Conservation (phyloP, 2,888 invertebrate genomes). For the Gerris lacustris region DNA sequence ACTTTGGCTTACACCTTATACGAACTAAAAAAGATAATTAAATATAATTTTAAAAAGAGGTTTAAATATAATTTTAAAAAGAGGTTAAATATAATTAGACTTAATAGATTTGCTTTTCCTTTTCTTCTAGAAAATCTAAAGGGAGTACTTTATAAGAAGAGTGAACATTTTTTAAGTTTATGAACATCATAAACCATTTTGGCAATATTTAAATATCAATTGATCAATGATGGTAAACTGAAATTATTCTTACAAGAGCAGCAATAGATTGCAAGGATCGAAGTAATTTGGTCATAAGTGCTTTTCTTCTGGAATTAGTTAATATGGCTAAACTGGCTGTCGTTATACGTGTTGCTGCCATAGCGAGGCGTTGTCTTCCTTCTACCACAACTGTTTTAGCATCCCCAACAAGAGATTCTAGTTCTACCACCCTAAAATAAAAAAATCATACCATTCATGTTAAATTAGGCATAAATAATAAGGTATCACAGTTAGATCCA, state of each 20-base stretch:
- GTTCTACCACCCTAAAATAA: conserved; percentile 48
- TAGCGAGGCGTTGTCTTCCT: conserved; percentile 57
- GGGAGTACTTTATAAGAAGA: too few relatives aligned
- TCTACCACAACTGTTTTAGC: conserved; percentile 58
- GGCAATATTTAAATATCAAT: too few relatives aligned
- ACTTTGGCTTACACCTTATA: too few relatives aligned
- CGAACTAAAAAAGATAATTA: too few relatives aligned
- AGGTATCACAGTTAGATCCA: not conserved
- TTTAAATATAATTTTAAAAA: too few relatives aligned
- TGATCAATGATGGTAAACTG: too few relatives aligned
- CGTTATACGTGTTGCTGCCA: conserved; percentile 70
- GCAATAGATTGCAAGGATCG: conserved; percentile 68
- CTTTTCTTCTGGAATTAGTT: conserved; percentile 79
- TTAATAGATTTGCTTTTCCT: too few relatives aligned
- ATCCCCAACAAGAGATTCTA: conserved; percentile 55
- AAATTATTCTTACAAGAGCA: conserved; percentile 47
- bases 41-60: too few relatives aligned
- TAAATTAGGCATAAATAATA: not conserved
- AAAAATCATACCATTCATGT: conserved; percentile 7
- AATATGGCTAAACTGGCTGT: conserved; percentile 76
- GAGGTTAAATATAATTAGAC: too few relatives aligned
- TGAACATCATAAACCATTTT: too few relatives aligned
- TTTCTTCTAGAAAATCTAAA: too few relatives aligned
- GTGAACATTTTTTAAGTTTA: too few relatives aligned
- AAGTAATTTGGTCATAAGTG: conserved; percentile 65